Percentiles rank a stretch among this genome's conserved stretches.
phyloP scores from a whole-genome alignment of 2,888 invertebrate genomes.

The Pristionchus entomophagus region DNA sequence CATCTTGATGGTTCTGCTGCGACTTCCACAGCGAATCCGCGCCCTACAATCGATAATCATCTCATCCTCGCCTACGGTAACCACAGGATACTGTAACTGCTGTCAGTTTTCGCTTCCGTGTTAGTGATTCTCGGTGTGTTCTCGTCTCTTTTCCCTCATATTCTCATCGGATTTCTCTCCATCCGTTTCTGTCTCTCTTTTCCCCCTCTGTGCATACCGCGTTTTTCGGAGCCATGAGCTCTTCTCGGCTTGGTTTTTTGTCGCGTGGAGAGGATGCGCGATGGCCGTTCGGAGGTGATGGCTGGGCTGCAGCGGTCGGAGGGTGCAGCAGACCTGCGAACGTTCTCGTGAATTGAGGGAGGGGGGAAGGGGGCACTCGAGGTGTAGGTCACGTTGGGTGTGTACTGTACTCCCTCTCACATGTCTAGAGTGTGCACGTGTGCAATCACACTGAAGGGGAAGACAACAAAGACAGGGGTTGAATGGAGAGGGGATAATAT shows the following conservation, averaged over 20 bases:
- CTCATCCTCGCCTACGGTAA: background rate
- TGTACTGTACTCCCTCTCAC: conserved; percentile 34
- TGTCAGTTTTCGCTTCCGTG: background rate
- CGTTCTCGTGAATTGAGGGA: background rate
- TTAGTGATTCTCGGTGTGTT: background rate
- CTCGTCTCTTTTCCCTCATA: background rate
- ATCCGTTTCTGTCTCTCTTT: conserved; percentile 2
- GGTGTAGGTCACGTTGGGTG: background rate
- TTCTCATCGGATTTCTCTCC: background rate
- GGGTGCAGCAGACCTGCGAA: conserved; percentile 23
- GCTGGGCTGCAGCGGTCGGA: background rate
- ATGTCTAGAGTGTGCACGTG: conserved; percentile 9
- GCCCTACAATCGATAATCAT: background rate
- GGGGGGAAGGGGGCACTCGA: background rate
- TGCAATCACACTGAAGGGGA: background rate
- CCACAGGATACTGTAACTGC: too few species aligned
- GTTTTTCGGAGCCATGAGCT: background rate
- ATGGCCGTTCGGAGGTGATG: conserved; percentile 13
- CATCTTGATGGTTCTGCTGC: conserved; percentile 27
- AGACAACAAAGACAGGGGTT: background rate
- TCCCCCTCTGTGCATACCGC: conserved; percentile 13
- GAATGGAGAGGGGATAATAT: background rate
- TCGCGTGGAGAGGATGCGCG: background rate
- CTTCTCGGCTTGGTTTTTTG: conserved; percentile 36
- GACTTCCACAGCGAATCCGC: conserved; percentile 21